Conservation (phyloP, 2,113 vertebrate genomes). For the Pycnonotus jocosus region DNA sequence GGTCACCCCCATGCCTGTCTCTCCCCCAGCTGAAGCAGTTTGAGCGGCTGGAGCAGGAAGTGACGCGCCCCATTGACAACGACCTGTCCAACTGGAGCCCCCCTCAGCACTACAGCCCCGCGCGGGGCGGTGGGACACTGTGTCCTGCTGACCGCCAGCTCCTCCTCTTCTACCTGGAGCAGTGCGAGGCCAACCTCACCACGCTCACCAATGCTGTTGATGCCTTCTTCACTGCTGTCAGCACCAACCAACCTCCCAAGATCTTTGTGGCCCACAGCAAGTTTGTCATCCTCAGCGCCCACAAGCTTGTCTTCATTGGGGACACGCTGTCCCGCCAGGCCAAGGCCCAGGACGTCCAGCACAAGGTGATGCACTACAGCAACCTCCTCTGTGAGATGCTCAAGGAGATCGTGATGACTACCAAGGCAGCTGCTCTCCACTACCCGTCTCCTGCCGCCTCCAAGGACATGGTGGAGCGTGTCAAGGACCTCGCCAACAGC, state of each 20-base stretch:
- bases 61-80: constrained; percentile 87
- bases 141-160: constrained; percentile 87
- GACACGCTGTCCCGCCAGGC: constrained; percentile 95
- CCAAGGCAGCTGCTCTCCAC: constrained; percentile 89
- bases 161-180: constrained; percentile 95
- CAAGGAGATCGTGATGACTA: constrained; percentile 92
- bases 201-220: constrained; percentile 90
- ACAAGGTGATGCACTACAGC: constrained; percentile 90
- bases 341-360: constrained; percentile 85
- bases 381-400: constrained; percentile 93
- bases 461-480: constrained; percentile 91
- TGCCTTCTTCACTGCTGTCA: constrained; percentile 88
- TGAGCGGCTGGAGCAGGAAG: constrained; percentile 93
- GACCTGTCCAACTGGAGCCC: constrained; percentile 92
- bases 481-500: constrained; percentile 86
- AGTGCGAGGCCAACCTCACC: constrained; percentile 91
- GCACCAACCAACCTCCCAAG: constrained; percentile 93
- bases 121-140: constrained; percentile 53
- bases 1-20: background rate
- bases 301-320: constrained; percentile 97
- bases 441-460: constrained; percentile 85
- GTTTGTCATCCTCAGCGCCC: constrained; percentile 94
- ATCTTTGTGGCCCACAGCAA: constrained; percentile 98
- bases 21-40: constrained; percentile 89
- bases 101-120: constrained; percentile 70